phyloP scores from a whole-genome alignment of 1,140 invertebrate genomes.

The Trialeurodes vaporariorum region DNA sequence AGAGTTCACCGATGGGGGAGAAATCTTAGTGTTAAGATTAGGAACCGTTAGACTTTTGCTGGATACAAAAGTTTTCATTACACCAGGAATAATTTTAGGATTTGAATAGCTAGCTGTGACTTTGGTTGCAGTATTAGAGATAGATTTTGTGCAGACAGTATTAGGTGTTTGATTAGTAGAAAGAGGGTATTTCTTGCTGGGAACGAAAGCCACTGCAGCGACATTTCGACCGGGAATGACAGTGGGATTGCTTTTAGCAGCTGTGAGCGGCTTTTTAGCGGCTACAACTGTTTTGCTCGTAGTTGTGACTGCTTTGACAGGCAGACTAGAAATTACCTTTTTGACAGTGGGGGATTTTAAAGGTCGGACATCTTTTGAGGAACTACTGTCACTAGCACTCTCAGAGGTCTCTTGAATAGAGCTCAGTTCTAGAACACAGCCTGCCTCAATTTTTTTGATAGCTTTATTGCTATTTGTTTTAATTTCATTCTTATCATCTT shows the following conservation, averaged over 20 bases:
- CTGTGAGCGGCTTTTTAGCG: constrained; percentile 3
- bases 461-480: constrained; percentile 18
- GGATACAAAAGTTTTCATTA: not conserved
- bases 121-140: not conserved
- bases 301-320: not conserved
- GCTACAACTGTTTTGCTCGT: not conserved
- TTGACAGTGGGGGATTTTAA: not conserved
- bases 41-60: not conserved
- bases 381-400: constrained; percentile 5
- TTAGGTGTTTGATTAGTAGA: not conserved
- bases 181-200: constrained; percentile 8
- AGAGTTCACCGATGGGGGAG: not conserved
- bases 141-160: not conserved
- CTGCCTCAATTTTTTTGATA: constrained; percentile 32
- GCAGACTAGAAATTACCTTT: not conserved
- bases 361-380: not conserved
- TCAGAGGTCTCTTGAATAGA: not conserved
- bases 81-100: not conserved
- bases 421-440: constrained; percentile 3
- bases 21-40: not conserved
- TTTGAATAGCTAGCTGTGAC: not conserved
- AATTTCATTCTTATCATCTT: not conserved
- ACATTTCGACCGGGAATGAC: constrained; percentile 18
- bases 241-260: constrained; percentile 4
- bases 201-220: constrained; percentile 18